Evolutionary conservation across 92 coral and sea anemone species (phyloP), one percentile per base, ranked within the genome.

Genomic region (Isaurus tuberculatus): DNA sequence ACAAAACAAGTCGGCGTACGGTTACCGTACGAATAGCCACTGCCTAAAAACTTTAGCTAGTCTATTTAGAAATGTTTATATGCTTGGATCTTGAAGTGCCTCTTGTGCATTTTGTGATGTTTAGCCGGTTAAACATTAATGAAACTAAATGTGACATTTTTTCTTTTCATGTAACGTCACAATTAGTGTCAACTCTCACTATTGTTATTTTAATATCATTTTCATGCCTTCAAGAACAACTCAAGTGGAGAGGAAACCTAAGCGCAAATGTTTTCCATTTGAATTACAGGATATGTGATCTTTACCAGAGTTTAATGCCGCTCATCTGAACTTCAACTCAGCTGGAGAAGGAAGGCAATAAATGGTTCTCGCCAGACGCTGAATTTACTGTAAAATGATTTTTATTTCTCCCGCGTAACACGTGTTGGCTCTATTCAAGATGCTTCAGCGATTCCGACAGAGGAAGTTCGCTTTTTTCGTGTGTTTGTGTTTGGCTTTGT

Each of bases 161-260:
- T 40, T 40, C 46, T 7, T 6, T 1, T 40, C n/a, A 40, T 40
- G 46, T 13, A 40, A 40, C 46, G 46, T 40, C 46, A 40, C 46
- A 40, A 40, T 40, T 40, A 40, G 7, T 40, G 7, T 7, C 46
- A 0, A 13, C 1, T 11, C 31, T 23, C 25, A 17, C 22, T 8
- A 70, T 70, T 70, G 74, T 70, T 17, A 37, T 70, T 37, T 37
- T 70, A 37, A 70, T 37, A 70, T 70, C 51, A 34, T 70, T 70
- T 37, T 11, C 53, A 70, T 70, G 51, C 51, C 4, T 36, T 36
- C 30, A 70, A 70, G 74, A 28, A 70, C 46, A 8, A 26, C 46
- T 34, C 72, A 40, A 40, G 72, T 67, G 22, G 0, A 13, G 0
- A 16, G 15, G 58, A 29, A 44, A 46, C 61, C 36, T 10, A 8